A percentile compares a stretch with the other conserved stretches of the same genome.
phyloP scores from a whole-genome alignment of 2,113 vertebrate genomes.

The Oreotrochilus melanogaster region DNA sequence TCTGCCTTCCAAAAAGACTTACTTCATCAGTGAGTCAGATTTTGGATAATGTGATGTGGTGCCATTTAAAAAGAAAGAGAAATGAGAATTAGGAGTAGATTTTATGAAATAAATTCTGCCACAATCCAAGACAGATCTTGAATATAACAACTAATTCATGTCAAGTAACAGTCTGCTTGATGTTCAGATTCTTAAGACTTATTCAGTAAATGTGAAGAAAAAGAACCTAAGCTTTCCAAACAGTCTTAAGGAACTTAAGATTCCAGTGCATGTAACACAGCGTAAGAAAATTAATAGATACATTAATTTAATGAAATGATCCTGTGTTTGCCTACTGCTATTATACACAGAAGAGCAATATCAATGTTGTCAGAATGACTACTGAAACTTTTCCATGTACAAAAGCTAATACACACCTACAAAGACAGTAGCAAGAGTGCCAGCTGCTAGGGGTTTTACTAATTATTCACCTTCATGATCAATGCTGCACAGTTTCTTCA shows the following conservation, averaged over 20 bases:
- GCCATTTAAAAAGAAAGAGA: constrained; percentile 49
- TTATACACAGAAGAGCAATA: not conserved
- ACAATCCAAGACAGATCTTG: constrained; percentile 7
- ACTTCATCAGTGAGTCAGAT: constrained; percentile 19
- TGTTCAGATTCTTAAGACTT: constrained; percentile 23
- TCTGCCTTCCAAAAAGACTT: constrained; percentile 51
- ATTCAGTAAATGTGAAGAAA: not conserved
- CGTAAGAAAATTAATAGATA: not conserved
- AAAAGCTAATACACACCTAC: not conserved
- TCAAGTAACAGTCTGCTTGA: not conserved
- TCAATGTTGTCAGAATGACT: not conserved
- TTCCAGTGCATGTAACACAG: not conserved
- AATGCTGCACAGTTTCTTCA: not conserved
- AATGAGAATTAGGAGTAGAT: not conserved
- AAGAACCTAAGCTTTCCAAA: not conserved
- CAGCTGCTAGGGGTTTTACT: not conserved
- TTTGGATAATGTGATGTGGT: constrained; percentile 42
- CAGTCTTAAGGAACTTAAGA: not conserved
- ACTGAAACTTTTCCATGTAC: not conserved
- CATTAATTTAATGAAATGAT: not conserved
- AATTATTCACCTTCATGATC: not conserved
- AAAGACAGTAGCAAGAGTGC: not conserved
- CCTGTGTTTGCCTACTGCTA: not conserved
- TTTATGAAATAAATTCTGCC: constrained; percentile 21
- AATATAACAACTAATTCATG: constrained; percentile 21